These are phyloP conservation scores for Nannospalax galili DNA, from an alignment of 2,113 vertebrate species.

Conservation along the genomic window DNA sequence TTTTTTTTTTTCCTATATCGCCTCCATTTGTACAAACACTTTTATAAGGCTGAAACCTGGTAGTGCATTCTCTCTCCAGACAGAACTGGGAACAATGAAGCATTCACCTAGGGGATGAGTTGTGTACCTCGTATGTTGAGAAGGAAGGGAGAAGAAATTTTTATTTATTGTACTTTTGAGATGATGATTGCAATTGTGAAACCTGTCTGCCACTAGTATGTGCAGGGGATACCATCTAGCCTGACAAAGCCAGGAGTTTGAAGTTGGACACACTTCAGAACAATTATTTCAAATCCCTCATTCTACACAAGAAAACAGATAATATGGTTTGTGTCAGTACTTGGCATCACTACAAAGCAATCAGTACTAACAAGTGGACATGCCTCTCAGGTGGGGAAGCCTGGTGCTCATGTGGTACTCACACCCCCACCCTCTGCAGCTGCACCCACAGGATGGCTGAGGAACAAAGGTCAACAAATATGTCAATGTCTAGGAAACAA, in stretches of 20 bases:
- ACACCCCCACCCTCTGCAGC: not conserved
- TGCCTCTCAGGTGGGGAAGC: not conserved
- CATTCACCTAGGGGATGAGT: not conserved
- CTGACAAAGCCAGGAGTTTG: no score
- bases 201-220: not conserved
- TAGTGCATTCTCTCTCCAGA: not conserved
- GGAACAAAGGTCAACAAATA: not conserved
- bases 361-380: not conserved
- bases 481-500: not conserved
- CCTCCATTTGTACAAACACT: not conserved
- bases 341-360: not conserved
- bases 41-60: not conserved
- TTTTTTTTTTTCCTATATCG: not conserved
- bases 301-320: not conserved
- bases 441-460: not conserved
- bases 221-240: not conserved
- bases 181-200: not conserved
- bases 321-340: fast-evolving
- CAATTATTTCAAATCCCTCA: not conserved
- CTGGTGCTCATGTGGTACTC: not conserved
- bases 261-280: not conserved
- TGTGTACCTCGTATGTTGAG: not conserved
- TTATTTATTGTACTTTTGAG: not conserved
- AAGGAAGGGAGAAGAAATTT: not conserved
- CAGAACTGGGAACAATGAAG: not conserved